These are phyloP conservation scores for Sisyra terminalis DNA, from an alignment of 2,888 invertebrate species.

Conservation along the genomic window DNA sequence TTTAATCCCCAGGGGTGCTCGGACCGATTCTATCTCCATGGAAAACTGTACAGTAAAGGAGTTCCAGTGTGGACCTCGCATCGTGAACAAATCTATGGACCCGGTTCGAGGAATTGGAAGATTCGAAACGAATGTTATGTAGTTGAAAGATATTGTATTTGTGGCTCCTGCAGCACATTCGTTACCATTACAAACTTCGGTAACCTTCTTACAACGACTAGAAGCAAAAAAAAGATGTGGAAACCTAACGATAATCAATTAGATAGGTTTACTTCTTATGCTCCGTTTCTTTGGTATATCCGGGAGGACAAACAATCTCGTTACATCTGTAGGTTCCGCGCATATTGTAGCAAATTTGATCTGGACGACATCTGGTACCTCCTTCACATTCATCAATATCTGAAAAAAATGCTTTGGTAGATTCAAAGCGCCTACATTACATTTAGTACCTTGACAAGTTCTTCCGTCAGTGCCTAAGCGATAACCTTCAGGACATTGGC, in stretches of 20 bases:
- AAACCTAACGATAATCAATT: constrained; percentile 7
- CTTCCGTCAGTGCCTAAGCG: constrained; percentile 53
- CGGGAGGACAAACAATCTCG: constrained; percentile 65
- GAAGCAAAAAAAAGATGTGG: constrained; percentile 22
- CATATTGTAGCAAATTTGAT: constrained; percentile 78
- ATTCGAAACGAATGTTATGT: constrained; percentile 80
- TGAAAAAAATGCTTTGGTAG: constrained; percentile 18
- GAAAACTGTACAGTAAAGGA: constrained; percentile 58
- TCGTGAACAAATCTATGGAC: constrained; percentile 66
- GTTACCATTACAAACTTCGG: constrained; percentile 43
- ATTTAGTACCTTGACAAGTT: constrained; percentile 79
- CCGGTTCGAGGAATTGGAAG: constrained; percentile 46
- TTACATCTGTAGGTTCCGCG: constrained; percentile 81
- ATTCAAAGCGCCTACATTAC: too few relatives aligned
- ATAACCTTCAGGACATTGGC: constrained; percentile 69
- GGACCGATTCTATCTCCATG: constrained; percentile 47
- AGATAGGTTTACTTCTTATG: constrained; percentile 60
- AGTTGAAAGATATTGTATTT: constrained; percentile 80
- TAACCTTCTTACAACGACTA: constrained; percentile 61
- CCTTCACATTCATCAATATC: constrained; percentile 58
- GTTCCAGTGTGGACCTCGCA: constrained; percentile 63
- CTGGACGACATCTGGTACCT: constrained; percentile 34
- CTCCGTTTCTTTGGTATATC: constrained; percentile 60
- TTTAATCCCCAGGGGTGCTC: constrained; percentile 39
- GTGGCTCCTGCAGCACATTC: constrained; percentile 65